These are phyloP conservation scores for Tonatia bakeri DNA, from an alignment of 2,113 vertebrate species.

Conservation along the genomic window DNA sequence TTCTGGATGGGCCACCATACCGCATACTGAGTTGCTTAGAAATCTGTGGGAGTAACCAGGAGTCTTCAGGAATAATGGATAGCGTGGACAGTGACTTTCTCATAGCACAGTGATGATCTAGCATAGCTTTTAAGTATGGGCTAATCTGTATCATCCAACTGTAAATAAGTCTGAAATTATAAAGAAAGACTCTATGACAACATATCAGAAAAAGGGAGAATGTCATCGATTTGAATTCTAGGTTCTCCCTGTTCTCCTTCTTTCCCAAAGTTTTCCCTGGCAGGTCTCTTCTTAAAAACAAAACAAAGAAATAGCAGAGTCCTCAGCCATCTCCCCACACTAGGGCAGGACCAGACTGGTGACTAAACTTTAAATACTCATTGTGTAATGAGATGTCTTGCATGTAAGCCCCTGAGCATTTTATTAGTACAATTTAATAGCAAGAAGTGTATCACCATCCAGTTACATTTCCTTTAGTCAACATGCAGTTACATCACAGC, in stretches of 20 bases:
- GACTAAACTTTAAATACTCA: constrained; percentile 9
- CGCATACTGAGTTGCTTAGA: background rate
- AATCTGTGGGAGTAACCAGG: background rate
- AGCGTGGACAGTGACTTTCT: background rate
- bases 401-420: background rate
- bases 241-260: background rate
- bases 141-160: background rate
- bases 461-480: background rate
- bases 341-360: background rate
- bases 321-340: background rate
- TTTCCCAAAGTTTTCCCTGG: background rate
- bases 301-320: background rate
- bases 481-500: background rate
- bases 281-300: background rate
- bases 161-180: background rate
- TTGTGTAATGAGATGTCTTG: background rate
- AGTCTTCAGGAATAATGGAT: background rate
- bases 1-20: background rate
- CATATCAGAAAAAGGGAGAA: background rate
- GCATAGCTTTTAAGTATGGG: background rate
- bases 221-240: background rate
- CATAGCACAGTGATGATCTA: background rate
- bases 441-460: background rate
- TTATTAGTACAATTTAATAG: constrained; percentile 24
- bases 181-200: background rate